Base-by-base conservation (phyloP, 2,888 invertebrate genomes). In the Hirtodrosophila histrioides region DNA sequence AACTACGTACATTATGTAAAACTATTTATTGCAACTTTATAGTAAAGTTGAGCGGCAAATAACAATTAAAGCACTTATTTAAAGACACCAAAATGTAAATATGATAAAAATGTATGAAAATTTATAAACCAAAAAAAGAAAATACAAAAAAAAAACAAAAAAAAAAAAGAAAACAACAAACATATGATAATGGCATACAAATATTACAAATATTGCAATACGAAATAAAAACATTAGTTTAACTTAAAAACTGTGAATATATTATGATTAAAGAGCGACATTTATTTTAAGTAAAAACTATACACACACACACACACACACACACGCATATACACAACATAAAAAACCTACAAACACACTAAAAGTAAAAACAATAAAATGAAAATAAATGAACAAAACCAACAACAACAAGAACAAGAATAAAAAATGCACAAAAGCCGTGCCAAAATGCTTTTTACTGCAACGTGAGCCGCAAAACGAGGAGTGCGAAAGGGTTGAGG, bases 361-460 rank as follows among this genome's bases (percentile, higher is more conserved):
- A 43, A 45, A 72, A 51, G 45, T 51, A 69, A 82, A 75, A 75
- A 71, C 67, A 76, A 81, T 75, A 85, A 78, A 68, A 68, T 62
- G 60, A 83, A 79, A 79, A 86, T 79, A 83, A 86, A 86, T 75
- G 71, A 81, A 83, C 62, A 69, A 66, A 68, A 69, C 50, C 62
- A 37, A 54, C 36, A 43, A 31, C 31, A 31, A 36, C 12, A 51
- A 31, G 6, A 29, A 48, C 40, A 41, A 8, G 7, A 31, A 9
- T 31, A 65, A 69, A 67, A 64, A 74, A 60, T 55, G 48, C 63
- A 51, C 43, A 61, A 70, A 70, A 76, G 53, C 53, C 67, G 58
- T 70, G 86, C 86, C 81, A 80, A 86, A 84, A 82, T 77, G 70
- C 75, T 83, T 86, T 81, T 83, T 72, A 78, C 82, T 81, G 85